Evolutionary conservation across 2,888 invertebrate species (phyloP).

Genomic region (Platycnemis pennipes): DNA sequence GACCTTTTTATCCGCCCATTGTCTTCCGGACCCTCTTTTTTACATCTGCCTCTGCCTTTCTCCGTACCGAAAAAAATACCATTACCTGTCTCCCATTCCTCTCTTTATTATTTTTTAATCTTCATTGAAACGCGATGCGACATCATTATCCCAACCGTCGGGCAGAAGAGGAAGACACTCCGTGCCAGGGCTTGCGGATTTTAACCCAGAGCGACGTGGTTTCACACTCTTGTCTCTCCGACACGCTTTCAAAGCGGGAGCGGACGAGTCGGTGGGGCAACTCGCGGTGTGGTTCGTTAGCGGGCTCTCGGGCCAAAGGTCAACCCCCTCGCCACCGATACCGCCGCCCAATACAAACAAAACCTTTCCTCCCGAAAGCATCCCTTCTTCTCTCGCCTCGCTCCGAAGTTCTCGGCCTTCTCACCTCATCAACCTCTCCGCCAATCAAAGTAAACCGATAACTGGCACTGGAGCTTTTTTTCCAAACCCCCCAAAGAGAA

Average conservation of each 20-base stretch:
- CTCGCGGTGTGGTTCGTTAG: neutral
- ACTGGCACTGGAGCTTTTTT: neutral
- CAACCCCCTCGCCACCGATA: neutral
- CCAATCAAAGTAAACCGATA: neutral
- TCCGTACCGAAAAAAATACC: neutral
- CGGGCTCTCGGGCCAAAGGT: neutral
- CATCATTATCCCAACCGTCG: neutral
- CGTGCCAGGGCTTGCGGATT: neutral
- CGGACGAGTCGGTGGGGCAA: no score
- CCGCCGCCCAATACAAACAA: no score
- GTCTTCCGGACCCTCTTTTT: neutral
- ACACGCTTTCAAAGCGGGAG: no score
- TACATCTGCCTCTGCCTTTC: neutral
- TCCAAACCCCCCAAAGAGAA: neutral
- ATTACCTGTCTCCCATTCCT: no score
- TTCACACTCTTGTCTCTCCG: no score
- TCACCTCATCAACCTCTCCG: neutral
- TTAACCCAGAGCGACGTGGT: no score
- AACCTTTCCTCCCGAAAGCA: neutral
- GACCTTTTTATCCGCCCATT: neutral
- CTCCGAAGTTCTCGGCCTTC: neutral
- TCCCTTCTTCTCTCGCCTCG: neutral
- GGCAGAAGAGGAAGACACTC: neutral
- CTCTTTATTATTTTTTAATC: neutral
- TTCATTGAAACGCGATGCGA: neutral